Evolutionary conservation across 2,113 vertebrate species (phyloP).

Genomic region (Anoplopoma fimbria): DNA sequence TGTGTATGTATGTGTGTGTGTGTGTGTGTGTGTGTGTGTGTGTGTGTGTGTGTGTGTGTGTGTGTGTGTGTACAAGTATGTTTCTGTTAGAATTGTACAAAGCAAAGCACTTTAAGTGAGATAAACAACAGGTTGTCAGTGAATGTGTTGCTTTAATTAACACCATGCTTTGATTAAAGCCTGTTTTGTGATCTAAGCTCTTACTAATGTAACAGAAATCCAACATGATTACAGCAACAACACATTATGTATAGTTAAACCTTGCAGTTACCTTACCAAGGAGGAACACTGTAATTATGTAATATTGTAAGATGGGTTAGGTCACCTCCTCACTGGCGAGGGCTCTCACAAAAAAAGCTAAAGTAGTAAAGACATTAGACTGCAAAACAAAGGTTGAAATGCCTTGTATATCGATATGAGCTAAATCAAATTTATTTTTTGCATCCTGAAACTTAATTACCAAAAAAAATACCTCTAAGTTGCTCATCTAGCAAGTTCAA

Average conservation of each 20-base stretch:
- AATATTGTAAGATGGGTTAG: not conserved
- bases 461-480: not conserved
- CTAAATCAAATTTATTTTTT: no score
- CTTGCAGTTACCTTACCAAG: not conserved
- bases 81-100: not conserved
- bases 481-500: not conserved
- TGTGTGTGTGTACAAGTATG: not conserved
- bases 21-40: not conserved
- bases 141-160: not conserved
- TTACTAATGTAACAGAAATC: not conserved
- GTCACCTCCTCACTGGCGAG: not conserved
- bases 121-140: not conserved
- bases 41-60: not conserved
- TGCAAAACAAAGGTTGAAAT: not conserved
- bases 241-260: not conserved
- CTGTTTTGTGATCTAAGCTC: not conserved
- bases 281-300: conserved; percentile 4
- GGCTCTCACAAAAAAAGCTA: not conserved
- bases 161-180: not conserved
- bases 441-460: not conserved
- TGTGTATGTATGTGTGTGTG: no score
- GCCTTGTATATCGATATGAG: not conserved
- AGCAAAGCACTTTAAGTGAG: not conserved
- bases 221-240: not conserved
- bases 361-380: not conserved